phyloP scores from a whole-genome alignment of 1,140 invertebrate species.

The Formica exsecta region DNA sequence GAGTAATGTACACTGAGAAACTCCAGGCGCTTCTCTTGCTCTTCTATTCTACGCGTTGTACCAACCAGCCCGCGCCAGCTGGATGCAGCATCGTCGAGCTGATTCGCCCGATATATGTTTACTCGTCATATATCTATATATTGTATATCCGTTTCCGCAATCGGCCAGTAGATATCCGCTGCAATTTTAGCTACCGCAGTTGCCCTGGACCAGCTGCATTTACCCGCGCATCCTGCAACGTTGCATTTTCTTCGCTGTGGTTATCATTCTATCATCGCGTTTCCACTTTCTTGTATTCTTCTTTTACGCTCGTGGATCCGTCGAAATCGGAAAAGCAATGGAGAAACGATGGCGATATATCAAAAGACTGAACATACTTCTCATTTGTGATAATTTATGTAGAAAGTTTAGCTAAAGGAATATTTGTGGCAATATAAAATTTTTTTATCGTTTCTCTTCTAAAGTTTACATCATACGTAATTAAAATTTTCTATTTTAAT shows the following conservation, averaged over 20 bases:
- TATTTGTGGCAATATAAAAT: conserved; percentile 18
- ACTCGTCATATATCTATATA: conserved; percentile 53
- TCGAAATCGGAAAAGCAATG: conserved; percentile 39
- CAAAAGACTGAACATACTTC: background rate
- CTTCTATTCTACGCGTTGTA: conserved; percentile 65
- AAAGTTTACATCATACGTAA: background rate
- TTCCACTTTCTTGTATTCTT: background rate
- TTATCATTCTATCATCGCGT: conserved; percentile 53
- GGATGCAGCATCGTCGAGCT: conserved; percentile 38
- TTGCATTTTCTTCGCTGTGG: conserved; percentile 36
- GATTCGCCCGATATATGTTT: conserved; percentile 40
- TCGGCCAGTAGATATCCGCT: conserved; percentile 9
- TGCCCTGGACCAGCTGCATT: background rate
- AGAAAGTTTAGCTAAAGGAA: background rate
- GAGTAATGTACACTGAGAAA: conserved; percentile 75
- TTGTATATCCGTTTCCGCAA: conserved; percentile 45
- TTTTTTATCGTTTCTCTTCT: background rate
- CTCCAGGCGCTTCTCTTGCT: conserved; percentile 35
- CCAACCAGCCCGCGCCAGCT: conserved; percentile 61
- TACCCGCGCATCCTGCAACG: background rate
- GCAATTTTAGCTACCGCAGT: conserved; percentile 30
- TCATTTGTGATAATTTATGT: conserved; percentile 5
- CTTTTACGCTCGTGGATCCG: background rate
- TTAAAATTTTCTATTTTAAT: background rate
- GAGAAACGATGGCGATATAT: conserved; percentile 3